Conservation (phyloP, 2,888 invertebrate species). For the Leptopilina syphax region DNA sequence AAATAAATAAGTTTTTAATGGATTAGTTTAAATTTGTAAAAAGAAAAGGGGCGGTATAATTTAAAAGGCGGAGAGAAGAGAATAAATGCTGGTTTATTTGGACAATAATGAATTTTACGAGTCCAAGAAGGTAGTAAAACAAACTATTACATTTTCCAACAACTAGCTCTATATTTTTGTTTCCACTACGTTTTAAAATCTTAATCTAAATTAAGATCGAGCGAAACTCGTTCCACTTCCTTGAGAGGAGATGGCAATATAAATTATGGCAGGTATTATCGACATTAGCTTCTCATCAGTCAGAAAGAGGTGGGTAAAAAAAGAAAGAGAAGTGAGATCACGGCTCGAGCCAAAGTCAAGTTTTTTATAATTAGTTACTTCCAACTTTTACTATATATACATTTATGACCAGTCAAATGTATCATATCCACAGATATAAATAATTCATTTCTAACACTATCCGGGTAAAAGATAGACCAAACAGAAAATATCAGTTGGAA, state of each 20-base stretch:
- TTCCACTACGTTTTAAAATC: slow-evolving; percentile 12
- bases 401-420: background rate
- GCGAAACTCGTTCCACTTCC: slow-evolving; percentile 15
- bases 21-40: background rate
- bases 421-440: background rate
- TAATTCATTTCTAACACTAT: slow-evolving; percentile 8
- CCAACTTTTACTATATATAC: background rate
- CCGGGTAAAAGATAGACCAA: background rate
- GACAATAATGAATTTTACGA: slow-evolving; percentile 25
- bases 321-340: background rate
- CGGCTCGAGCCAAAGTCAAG: slow-evolving; percentile 13
- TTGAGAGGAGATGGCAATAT: slow-evolving; percentile 9
- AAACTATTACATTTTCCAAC: slow-evolving; percentile 15
- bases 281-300: slow-evolving; percentile 29
- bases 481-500: background rate
- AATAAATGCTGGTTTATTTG: slow-evolving; percentile 15
- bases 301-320: background rate
- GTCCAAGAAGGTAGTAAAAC: slow-evolving; percentile 21
- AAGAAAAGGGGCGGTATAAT: background rate
- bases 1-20: too few species aligned
- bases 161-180: slow-evolving; percentile 28
- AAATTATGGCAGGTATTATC: slow-evolving; percentile 30
- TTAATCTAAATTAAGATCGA: slow-evolving; percentile 35
- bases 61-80: background rate
- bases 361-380: slow-evolving; percentile 15